phyloP scores from a whole-genome alignment of 2,113 vertebrate genomes.

The Tiliqua scincoides region DNA sequence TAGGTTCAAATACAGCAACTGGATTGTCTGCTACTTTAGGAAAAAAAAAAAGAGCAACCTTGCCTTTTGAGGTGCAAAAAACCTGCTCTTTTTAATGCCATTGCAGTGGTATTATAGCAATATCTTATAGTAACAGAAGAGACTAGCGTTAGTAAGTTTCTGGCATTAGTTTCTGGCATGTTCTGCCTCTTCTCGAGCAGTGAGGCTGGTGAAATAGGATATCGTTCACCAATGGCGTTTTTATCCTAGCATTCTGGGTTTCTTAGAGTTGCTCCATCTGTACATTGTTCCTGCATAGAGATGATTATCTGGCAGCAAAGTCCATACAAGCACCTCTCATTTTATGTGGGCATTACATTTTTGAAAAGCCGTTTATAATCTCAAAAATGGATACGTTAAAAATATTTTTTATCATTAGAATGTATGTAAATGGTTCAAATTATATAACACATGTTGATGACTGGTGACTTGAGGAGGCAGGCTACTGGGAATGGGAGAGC shows the following conservation, averaged over 20 bases:
- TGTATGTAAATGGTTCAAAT: too few relatives aligned
- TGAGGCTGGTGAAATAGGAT: neutral
- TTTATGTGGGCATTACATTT: neutral
- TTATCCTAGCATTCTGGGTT: neutral
- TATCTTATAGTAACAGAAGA: neutral
- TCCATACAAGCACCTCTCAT: neutral
- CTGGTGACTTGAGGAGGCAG: too few relatives aligned
- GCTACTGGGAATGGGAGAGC: too few relatives aligned
- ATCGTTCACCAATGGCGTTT: too few relatives aligned
- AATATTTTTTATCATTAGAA: too few relatives aligned
- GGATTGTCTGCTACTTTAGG: neutral
- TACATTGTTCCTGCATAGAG: neutral
- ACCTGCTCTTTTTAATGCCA: neutral
- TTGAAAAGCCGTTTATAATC: too few relatives aligned
- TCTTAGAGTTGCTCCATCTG: neutral
- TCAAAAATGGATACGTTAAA: too few relatives aligned
- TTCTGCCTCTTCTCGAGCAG: neutral
- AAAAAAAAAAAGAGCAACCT: neutral
- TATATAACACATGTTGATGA: too few relatives aligned
- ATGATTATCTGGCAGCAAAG: neutral
- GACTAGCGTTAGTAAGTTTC: neutral
- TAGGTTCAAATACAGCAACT: constrained; percentile 41
- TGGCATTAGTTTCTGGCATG: neutral
- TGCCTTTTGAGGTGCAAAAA: neutral
- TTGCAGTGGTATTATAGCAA: constrained; percentile 18